Evolutionary conservation across 2,888 invertebrate genomes (phyloP).

Genomic region (Hirtodrosophila cameraria): DNA sequence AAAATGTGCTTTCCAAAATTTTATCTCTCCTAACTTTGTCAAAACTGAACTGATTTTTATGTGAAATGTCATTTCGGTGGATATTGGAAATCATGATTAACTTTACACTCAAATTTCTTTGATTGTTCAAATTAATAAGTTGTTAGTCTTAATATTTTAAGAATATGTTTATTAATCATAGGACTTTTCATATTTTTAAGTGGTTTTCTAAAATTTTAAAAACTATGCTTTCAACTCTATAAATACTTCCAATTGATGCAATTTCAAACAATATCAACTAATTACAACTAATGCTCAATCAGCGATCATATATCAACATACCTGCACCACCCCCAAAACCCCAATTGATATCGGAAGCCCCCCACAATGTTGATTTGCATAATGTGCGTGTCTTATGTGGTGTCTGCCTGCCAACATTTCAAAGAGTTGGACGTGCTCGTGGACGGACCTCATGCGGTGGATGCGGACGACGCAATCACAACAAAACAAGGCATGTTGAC

Average conservation of each 20-base stretch:
- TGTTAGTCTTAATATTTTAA: too few species aligned
- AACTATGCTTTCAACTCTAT: too few species aligned
- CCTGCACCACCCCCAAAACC: slow-evolving; percentile 6
- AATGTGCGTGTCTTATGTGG: slow-evolving; percentile 9
- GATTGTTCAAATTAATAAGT: too few species aligned
- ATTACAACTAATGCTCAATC: slow-evolving; percentile 71
- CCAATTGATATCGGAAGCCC: slow-evolving; percentile 27
- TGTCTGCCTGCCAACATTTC: slow-evolving; percentile 28
- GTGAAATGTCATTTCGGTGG: too few species aligned
- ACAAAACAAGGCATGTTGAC: background rate
- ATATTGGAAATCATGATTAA: too few species aligned
- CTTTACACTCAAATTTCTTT: too few species aligned
- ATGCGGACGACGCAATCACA: slow-evolving; percentile 12
- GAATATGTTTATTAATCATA: too few species aligned
- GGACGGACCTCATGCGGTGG: slow-evolving; percentile 39
- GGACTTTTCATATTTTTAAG: too few species aligned
- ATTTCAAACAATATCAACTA: slow-evolving; percentile 64
- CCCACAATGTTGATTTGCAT: slow-evolving; percentile 32
- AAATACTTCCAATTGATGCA: background rate
- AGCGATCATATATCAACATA: slow-evolving; percentile 49
- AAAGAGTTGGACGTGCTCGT: slow-evolving; percentile 1
- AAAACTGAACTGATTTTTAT: too few species aligned
- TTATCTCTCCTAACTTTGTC: too few species aligned
- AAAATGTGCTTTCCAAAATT: too few species aligned
- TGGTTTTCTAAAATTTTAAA: too few species aligned